Percentiles rank a stretch among this genome's conserved stretches.
Conservation (phyloP, 2,113 vertebrate genomes). For the Sakesphorus luctuosus region DNA sequence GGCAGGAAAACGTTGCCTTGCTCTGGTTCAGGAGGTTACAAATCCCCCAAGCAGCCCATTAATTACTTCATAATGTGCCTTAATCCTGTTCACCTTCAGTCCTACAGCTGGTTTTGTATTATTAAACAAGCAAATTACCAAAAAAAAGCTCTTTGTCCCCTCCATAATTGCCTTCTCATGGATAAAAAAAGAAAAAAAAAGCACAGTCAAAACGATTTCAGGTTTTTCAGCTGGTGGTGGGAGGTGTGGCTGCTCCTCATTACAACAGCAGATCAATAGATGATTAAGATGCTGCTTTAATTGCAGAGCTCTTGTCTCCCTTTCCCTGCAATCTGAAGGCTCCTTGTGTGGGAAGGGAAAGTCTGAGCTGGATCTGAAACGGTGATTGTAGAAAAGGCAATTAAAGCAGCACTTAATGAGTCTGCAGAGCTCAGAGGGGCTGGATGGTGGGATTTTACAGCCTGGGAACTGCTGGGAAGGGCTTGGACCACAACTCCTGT, state of each 20-base stretch:
- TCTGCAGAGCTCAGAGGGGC: fast-evolving
- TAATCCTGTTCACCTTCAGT: not conserved
- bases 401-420: not conserved
- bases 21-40: not conserved
- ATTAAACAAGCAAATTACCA: not conserved
- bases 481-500: not conserved
- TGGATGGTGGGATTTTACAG: not conserved
- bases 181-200: too few relatives aligned
- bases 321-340: not conserved
- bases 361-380: not conserved
- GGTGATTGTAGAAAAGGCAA: not conserved
- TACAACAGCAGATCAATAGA: not conserved
- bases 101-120: not conserved
- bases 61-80: not conserved
- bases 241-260: not conserved
- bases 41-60: not conserved
- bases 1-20: not conserved
- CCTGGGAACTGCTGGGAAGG: not conserved
- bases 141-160: not conserved
- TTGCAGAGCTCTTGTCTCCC: not conserved
- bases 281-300: not conserved
- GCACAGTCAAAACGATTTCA: not conserved
- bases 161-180: not conserved
- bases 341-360: not conserved
- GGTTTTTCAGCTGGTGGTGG: not conserved